Percentiles rank a stretch among this genome's conserved stretches.
phyloP scores from a whole-genome alignment of 1,140 invertebrate species.

The Drosophila triauraria region DNA sequence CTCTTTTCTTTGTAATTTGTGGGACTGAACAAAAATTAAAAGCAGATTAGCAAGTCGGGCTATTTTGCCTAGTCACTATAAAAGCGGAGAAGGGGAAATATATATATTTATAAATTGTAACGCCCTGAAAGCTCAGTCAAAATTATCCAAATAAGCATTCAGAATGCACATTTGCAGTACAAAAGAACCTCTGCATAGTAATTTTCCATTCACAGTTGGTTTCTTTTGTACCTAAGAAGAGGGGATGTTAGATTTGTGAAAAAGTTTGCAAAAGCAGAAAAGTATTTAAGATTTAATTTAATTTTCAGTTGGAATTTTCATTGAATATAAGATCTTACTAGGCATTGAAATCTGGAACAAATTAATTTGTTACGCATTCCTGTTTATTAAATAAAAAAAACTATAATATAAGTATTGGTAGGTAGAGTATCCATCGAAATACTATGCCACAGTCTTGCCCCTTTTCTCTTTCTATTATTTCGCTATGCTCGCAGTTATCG shows the following conservation, averaged over 20 bases:
- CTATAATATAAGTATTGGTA: neutral
- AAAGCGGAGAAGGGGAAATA: neutral
- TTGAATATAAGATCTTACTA: neutral
- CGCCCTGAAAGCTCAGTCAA: neutral
- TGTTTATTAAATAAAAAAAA: too few relatives aligned
- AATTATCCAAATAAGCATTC: slow-evolving; percentile 1
- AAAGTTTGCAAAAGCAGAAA: too few relatives aligned
- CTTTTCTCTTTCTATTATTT: neutral
- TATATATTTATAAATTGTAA: neutral
- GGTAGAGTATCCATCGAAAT: slow-evolving; percentile 9
- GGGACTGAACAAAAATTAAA: neutral
- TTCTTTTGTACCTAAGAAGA: too few relatives aligned
- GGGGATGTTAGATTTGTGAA: too few relatives aligned
- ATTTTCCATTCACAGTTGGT: slow-evolving; percentile 1
- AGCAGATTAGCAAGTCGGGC: slow-evolving; percentile 1
- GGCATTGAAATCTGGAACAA: too few relatives aligned
- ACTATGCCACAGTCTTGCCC: too few relatives aligned
- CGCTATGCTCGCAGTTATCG: slow-evolving; percentile 39
- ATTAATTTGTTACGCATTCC: too few relatives aligned
- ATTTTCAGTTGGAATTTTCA: too few relatives aligned
- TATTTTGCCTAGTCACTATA: slow-evolving; percentile 3
- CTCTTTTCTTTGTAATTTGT: neutral
- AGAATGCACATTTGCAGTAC: neutral
- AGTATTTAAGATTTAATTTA: too few relatives aligned
- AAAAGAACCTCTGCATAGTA: neutral